Evolutionary conservation across 2,888 invertebrate genomes (phyloP), one percentile per base, ranked within the genome.

Genomic region (Schizaphis graminum): DNA sequence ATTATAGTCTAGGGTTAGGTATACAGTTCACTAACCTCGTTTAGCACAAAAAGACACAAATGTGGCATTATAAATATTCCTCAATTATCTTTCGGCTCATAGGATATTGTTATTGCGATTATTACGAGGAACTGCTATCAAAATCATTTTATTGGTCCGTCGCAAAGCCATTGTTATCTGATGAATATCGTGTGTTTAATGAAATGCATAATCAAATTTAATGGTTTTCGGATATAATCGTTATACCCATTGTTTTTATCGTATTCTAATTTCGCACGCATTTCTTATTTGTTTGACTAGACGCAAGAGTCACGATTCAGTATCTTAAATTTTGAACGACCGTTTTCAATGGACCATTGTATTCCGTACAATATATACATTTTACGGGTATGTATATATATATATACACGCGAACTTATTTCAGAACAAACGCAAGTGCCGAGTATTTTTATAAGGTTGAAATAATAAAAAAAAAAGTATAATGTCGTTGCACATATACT

Each of bases 331-430:
- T 94, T 91, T 61, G 41, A 91, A 91, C 90, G 84, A 86, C 61
- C 61, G 28, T 94, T 67, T 94, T 91, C 90, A 94, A 94, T 94
- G 85, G 94, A 90, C 90, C 91, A 94, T 94, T 94, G 94, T 94
- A 85, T 93, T 93, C 93, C 93, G 41, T 89, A 49, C 89, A 16
- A 92, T 92, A 57, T 92, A 67, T 92, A 67, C 47, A 35, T 92
- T 49, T 86, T 89, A 77, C 61, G 44, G 8, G 35, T 77, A 77
- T 77, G n/a, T n/a, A 77, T 16, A 13, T n/a, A n/a, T 16, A 57
- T 89, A 44, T 61, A 10, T 85, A 49, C 86, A n/a, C 91, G 56
- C 11, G 41, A 84, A 41, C 49, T 53, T 57, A 61, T 92, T 92
- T 86, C 61, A 87, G 11, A 61, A 47, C 86, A 57, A 57, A 86